A percentile compares a stretch with the other conserved stretches of the same genome.
phyloP scores from a whole-genome alignment of 2,888 invertebrate species.

The Myathropa florea region DNA sequence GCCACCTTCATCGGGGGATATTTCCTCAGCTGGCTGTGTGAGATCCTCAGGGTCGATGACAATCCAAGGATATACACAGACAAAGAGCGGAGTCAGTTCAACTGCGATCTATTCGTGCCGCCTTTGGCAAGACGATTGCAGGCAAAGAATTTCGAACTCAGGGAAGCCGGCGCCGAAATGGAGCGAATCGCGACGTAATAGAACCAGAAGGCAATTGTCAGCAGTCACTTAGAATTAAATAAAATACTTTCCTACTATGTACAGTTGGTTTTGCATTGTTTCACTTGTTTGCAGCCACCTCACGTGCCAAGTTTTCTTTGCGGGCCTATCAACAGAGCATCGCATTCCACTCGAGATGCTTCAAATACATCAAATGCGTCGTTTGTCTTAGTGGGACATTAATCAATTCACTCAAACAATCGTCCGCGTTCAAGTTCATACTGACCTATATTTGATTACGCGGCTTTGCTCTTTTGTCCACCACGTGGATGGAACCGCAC shows the following conservation, averaged over 20 bases:
- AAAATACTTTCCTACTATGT: neutral
- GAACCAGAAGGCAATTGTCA: too few relatives aligned
- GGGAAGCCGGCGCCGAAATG: neutral
- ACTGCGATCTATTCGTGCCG: conserved; percentile 84
- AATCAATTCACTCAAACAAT: neutral
- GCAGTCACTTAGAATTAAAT: neutral
- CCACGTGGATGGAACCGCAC: neutral
- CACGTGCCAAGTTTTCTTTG: neutral
- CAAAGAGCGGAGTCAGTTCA: conserved; percentile 78
- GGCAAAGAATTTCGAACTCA: conserved; percentile 33
- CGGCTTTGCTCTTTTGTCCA: neutral
- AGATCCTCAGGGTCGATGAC: conserved; percentile 77
- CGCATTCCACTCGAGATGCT: neutral
- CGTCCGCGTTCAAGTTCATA: neutral
- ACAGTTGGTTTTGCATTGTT: neutral
- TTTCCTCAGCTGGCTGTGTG: conserved; percentile 81
- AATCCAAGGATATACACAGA: conserved; percentile 76
- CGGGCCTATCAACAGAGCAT: neutral
- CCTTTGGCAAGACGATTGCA: conserved; percentile 81
- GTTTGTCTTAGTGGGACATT: neutral
- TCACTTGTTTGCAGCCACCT: neutral
- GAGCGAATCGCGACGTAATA: neutral
- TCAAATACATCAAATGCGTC: neutral
- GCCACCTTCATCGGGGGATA: conserved; percentile 82
- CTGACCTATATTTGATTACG: neutral